Conservation (phyloP, 2,888 invertebrate genomes). For the Aelia acuminata region DNA sequence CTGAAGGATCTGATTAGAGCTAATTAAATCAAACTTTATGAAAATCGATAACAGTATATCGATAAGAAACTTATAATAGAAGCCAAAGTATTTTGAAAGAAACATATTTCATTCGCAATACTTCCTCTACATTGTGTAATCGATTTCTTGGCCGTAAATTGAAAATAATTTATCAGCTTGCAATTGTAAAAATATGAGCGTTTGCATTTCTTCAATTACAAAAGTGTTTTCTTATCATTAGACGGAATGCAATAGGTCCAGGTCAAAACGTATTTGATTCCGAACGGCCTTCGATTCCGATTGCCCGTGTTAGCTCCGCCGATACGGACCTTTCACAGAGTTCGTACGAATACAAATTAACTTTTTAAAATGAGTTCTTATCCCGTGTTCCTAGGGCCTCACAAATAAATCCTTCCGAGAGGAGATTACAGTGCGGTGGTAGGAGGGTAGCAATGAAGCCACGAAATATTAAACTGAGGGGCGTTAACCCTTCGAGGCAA, state of each 20-base stretch:
- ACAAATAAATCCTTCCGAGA: slow-evolving; percentile 18
- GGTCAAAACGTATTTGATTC: background rate
- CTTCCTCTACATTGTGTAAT: background rate
- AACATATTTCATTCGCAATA: background rate
- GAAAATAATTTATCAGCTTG: background rate
- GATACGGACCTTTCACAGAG: slow-evolving; percentile 35
- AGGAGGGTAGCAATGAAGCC: slow-evolving; percentile 17
- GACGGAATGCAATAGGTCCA: background rate
- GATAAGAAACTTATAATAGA: too few species aligned
- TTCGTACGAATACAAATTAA: slow-evolving; percentile 4
- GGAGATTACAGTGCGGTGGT: slow-evolving; percentile 35
- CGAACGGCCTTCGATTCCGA: background rate
- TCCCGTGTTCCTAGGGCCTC: background rate
- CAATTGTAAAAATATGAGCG: background rate
- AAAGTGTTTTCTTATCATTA: background rate
- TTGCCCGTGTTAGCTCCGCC: background rate
- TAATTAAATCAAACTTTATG: too few species aligned
- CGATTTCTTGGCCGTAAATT: background rate
- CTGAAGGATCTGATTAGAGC: too few species aligned
- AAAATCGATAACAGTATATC: too few species aligned
- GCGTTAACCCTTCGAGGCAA: slow-evolving; percentile 44
- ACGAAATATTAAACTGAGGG: slow-evolving; percentile 50
- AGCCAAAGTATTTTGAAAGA: background rate
- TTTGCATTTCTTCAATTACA: background rate
- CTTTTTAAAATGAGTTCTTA: slow-evolving; percentile 35